A percentile compares a stretch with the other conserved stretches of the same genome.
phyloP scores from a whole-genome alignment of 2,113 vertebrate species.

The Limnothrissa miodon region DNA sequence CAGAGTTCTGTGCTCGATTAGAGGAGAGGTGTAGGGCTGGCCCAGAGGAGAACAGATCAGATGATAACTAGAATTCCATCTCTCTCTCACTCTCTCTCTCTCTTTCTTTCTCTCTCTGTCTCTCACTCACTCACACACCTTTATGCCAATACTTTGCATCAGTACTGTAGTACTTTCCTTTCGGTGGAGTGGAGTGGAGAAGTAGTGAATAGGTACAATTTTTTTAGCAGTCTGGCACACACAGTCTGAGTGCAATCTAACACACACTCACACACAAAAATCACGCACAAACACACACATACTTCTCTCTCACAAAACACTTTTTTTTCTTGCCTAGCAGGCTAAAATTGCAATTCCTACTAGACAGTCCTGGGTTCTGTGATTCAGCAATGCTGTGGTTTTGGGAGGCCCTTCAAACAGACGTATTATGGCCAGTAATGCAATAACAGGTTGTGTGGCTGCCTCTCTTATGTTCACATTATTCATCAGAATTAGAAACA shows the following conservation, averaged over 20 bases:
- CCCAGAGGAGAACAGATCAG: background rate
- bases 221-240: no score
- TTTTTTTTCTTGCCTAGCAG: background rate
- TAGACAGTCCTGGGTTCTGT: background rate
- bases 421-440: background rate
- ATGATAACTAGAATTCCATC: background rate
- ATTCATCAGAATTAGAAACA: conserved; percentile 31
- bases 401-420: background rate
- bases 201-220: no score
- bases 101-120: no score
- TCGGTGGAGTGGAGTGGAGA: no score
- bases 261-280: no score
- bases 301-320: background rate
- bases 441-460: background rate
- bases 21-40: conserved; percentile 24
- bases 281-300: no score
- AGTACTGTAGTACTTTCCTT: no score
- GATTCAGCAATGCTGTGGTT: background rate
- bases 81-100: no score
- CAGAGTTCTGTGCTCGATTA: conserved; percentile 50
- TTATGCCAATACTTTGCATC: no score
- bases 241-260: no score
- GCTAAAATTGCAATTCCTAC: background rate
- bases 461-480: conserved; percentile 19
- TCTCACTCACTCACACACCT: no score